phyloP scores from a whole-genome alignment of 2,888 invertebrate genomes.

The Acanthococcus lagerstroemiae region DNA sequence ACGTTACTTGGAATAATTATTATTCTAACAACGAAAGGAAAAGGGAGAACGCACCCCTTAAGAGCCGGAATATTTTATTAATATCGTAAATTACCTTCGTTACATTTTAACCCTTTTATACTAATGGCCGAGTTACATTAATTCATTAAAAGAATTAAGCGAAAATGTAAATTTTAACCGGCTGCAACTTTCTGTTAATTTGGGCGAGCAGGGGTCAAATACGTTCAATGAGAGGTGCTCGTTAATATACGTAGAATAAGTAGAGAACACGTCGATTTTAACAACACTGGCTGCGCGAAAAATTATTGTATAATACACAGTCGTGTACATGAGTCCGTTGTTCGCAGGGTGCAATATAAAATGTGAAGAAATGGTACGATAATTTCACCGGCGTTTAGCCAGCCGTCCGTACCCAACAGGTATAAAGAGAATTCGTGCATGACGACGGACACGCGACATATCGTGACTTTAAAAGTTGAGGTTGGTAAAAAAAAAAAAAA shows the following conservation, averaged over 20 bases:
- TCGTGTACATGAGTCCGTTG: background rate
- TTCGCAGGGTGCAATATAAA: background rate
- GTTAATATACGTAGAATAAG: background rate
- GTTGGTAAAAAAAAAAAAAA: background rate
- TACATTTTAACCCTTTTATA: background rate
- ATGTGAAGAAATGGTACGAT: background rate
- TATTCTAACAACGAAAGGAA: too few relatives aligned
- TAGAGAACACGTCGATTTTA: background rate
- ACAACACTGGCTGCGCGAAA: background rate
- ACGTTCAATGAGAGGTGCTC: background rate
- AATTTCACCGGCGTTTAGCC: background rate
- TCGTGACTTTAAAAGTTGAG: background rate
- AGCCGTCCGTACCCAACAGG: background rate
- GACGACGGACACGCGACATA: background rate
- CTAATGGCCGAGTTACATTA: constrained; percentile 1
- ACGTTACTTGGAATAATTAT: too few relatives aligned
- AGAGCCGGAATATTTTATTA: constrained; percentile 1
- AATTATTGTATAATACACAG: background rate
- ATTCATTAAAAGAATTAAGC: constrained; percentile 1
- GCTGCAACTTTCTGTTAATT: background rate
- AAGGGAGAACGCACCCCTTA: background rate
- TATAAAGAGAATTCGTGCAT: background rate
- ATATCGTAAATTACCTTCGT: constrained; percentile 2
- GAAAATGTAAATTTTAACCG: constrained; percentile 1
- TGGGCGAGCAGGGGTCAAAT: background rate